Conservation (phyloP, 2,797 vertebrate genomes). For the Mionectes olivaceus region DNA sequence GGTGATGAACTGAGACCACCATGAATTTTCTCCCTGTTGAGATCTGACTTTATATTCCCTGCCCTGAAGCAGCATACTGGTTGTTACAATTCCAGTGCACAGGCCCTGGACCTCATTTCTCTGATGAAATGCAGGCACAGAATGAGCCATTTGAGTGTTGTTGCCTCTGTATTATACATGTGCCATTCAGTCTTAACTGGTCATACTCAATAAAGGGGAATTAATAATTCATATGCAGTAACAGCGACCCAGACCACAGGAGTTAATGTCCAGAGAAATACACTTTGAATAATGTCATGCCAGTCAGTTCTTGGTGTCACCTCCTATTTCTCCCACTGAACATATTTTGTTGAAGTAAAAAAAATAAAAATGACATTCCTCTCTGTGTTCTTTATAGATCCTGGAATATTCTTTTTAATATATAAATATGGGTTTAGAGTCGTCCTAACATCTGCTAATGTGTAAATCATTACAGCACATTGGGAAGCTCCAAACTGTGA, state of each 20-base stretch:
- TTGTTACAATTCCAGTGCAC: not conserved
- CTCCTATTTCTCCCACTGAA: not conserved
- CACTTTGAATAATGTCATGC: not conserved
- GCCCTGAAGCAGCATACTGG: not conserved
- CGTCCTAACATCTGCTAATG: not conserved
- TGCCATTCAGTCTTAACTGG: slow-evolving; percentile 17
- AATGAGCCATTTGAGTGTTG: not conserved
- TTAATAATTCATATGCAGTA: slow-evolving; percentile 32
- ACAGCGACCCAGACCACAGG: not conserved
- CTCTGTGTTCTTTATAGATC: not conserved
- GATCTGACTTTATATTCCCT: not conserved
- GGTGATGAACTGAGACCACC: not conserved
- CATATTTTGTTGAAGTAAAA: not conserved
- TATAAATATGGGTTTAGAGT: not conserved
- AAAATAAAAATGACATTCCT: not conserved
- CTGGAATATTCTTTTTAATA: not conserved
- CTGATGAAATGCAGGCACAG: not conserved
- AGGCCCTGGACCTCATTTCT: not conserved
- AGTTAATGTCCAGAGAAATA: not conserved
- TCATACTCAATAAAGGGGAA: not conserved
- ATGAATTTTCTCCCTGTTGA: not conserved
- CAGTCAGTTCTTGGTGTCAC: not conserved
- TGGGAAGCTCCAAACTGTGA: not conserved
- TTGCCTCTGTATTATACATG: not conserved
- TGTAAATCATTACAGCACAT: not conserved